These are phyloP conservation scores for Chymomyza procnemis DNA, from an alignment of 2,888 invertebrate genomes.

Conservation along the genomic window DNA sequence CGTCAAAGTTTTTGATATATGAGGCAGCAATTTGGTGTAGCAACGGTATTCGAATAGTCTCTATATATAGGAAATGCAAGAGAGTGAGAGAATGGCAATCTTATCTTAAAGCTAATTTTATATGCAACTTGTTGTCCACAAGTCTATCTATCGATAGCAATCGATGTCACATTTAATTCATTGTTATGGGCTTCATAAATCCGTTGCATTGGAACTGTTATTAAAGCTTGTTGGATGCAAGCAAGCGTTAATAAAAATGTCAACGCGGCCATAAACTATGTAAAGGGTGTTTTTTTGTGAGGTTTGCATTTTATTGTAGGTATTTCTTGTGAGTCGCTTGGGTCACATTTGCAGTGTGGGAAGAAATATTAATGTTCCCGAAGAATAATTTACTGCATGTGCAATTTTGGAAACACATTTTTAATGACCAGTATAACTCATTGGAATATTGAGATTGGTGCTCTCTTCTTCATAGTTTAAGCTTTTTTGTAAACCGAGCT, in stretches of 20 bases:
- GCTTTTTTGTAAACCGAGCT: no score
- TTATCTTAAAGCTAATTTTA: conserved; percentile 29
- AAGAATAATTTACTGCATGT: no score
- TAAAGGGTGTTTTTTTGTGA: no score
- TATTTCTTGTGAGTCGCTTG: no score
- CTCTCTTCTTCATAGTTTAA: no score
- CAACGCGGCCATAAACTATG: conserved; percentile 63
- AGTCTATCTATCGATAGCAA: conserved; percentile 67
- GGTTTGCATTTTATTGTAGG: no score
- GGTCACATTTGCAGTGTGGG: no score
- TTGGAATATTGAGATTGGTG: no score
- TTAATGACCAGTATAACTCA: no score
- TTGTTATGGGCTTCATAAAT: conserved; percentile 71
- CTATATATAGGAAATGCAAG: not conserved
- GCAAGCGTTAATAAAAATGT: conserved; percentile 67
- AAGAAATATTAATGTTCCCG: no score
- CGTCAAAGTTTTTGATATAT: conserved; percentile 60
- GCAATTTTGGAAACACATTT: no score
- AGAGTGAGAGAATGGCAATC: not conserved
- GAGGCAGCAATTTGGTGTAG: conserved; percentile 42
- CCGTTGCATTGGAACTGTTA: conserved; percentile 36
- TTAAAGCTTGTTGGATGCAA: conserved; percentile 27
- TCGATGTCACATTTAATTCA: conserved; percentile 71
- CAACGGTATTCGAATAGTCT: not conserved
- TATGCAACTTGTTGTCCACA: conserved; percentile 43